phyloP scores from a whole-genome alignment of 1,140 invertebrate species.

The Bicyclus anynana region DNA sequence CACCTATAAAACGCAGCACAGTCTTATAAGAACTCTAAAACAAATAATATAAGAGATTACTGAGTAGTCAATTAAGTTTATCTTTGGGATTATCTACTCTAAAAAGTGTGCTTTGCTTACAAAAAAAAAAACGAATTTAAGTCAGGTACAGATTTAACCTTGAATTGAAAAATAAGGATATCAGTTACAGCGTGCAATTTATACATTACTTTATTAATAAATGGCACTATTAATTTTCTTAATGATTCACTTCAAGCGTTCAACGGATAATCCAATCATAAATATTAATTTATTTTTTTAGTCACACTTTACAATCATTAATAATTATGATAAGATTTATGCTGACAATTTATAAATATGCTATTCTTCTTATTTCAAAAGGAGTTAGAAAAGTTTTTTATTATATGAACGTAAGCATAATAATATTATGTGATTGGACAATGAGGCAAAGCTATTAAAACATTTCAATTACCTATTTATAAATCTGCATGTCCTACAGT shows the following conservation, averaged over 20 bases:
- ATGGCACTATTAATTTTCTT: conserved; percentile 10
- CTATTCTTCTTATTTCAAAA: no score
- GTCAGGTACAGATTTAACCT: conserved; percentile 43
- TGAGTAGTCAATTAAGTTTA: conserved; percentile 29
- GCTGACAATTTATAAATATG: no score
- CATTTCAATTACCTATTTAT: no score
- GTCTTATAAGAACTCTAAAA: conserved; percentile 12
- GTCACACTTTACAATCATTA: no score
- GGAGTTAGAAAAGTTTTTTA: no score
- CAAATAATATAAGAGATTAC: neutral
- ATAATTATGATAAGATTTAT: no score
- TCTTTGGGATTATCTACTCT: conserved; percentile 46
- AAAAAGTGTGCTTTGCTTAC: conserved; percentile 28
- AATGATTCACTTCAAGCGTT: neutral
- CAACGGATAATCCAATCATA: no score
- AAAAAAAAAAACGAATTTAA: conserved; percentile 25
- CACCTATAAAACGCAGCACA: conserved; percentile 7
- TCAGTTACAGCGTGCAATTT: neutral
- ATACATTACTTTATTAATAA: neutral
- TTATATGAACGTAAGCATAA: no score
- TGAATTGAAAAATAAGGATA: conserved; percentile 1
- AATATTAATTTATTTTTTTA: no score
- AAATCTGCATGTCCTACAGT: no score
- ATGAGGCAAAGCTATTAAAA: no score
- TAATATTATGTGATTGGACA: no score